A percentile compares a stretch with the other conserved stretches of the same genome.
phyloP scores from a whole-genome alignment of 1,140 invertebrate genomes.

The Adelges cooleyi region DNA sequence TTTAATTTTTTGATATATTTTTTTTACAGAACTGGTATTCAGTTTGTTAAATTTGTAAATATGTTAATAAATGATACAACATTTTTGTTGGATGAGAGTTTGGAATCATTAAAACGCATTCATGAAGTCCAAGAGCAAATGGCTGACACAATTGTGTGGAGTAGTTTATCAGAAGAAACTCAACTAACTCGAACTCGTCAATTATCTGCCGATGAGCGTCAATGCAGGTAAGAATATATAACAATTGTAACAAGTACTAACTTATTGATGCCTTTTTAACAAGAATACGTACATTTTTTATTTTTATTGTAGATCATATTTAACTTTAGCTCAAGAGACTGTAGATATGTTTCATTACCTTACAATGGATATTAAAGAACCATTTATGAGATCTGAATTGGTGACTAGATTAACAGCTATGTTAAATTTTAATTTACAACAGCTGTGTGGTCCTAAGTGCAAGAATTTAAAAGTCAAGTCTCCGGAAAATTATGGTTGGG shows the following conservation, averaged over 20 bases:
- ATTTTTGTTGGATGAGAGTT: conserved; percentile 89
- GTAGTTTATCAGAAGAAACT: conserved; percentile 52
- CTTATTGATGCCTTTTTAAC: neutral
- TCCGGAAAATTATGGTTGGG: conserved; percentile 93
- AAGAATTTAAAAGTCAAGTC: conserved; percentile 94
- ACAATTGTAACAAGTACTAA: neutral
- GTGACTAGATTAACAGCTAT: conserved; percentile 89
- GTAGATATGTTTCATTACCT: conserved; percentile 98
- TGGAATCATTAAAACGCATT: conserved; percentile 70
- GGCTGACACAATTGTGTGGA: conserved; percentile 55
- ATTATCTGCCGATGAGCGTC: conserved; percentile 78
- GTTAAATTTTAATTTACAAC: conserved; percentile 94
- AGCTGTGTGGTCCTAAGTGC: conserved; percentile 94
- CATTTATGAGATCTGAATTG: conserved; percentile 83
- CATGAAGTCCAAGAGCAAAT: conserved; percentile 60
- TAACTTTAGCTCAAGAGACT: conserved; percentile 88
- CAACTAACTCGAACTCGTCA: conserved; percentile 67
- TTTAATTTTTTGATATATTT: conserved; percentile 21
- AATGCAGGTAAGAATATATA: conserved; percentile 63
- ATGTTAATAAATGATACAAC: conserved; percentile 99
- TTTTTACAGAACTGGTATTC: conserved; percentile 55
- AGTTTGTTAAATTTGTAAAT: conserved; percentile 96
- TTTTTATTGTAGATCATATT: conserved; percentile 80
- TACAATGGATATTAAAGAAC: conserved; percentile 85
- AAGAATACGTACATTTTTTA: conserved; percentile 33